Conservation (phyloP, 1,140 invertebrate species). For the Ips nitidus region DNA sequence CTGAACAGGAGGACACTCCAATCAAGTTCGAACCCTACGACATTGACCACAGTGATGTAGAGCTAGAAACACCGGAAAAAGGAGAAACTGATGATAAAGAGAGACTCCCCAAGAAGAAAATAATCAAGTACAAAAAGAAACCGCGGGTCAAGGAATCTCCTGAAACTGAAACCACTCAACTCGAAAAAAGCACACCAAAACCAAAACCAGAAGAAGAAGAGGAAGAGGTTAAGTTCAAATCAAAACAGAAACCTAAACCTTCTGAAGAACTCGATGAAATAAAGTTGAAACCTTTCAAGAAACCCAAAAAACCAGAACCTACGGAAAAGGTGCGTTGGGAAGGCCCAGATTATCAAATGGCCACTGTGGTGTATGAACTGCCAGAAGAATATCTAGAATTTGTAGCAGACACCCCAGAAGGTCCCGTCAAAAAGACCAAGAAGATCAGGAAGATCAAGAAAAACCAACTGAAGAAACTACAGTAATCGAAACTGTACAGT, state of each 20-base stretch:
- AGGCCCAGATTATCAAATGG: slow-evolving; percentile 20
- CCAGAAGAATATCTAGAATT: slow-evolving; percentile 25
- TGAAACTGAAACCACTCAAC: slow-evolving; percentile 34
- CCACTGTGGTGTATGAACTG: slow-evolving; percentile 22
- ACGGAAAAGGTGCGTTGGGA: slow-evolving; percentile 18
- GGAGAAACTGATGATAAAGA: slow-evolving; percentile 42
- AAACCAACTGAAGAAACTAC: slow-evolving; percentile 23
- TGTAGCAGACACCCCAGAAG: slow-evolving; percentile 13
- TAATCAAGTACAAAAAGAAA: slow-evolving; percentile 46
- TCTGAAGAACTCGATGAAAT: slow-evolving; percentile 30
- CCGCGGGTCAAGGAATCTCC: slow-evolving; percentile 49
- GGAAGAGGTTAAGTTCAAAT: slow-evolving; percentile 20
- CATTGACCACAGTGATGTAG: slow-evolving; percentile 39
- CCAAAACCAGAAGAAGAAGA: slow-evolving; percentile 14
- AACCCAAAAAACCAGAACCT: slow-evolving; percentile 20
- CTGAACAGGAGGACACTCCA: slow-evolving; percentile 26
- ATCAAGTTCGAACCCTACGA: slow-evolving; percentile 39
- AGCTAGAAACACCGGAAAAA: slow-evolving; percentile 40
- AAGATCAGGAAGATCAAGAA: slow-evolving; percentile 30
- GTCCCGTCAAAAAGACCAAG: slow-evolving; percentile 22
- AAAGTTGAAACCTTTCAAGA: slow-evolving; percentile 35
- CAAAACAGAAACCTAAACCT: slow-evolving; percentile 38
- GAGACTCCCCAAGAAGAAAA: slow-evolving; percentile 37
- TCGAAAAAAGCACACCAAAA: slow-evolving; percentile 38
- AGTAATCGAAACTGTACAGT: slow-evolving; percentile 16